Evolutionary conservation across 2,113 vertebrate genomes (phyloP).

Genomic region (Ailuropoda melanoleuca): DNA sequence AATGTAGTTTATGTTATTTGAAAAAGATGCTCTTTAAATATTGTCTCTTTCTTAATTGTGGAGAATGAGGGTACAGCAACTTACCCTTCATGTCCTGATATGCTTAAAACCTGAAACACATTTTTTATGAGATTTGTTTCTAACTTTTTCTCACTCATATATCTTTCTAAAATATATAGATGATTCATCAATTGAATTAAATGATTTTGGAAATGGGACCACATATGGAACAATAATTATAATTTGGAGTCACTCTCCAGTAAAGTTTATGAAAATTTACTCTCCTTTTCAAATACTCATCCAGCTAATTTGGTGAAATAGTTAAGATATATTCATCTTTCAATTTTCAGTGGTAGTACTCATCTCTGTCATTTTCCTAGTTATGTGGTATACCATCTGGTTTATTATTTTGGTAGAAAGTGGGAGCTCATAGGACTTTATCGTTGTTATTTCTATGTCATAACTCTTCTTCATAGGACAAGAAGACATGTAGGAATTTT

Average conservation of each 20-base stretch:
- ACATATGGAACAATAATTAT: conserved; percentile 4
- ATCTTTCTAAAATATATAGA: neutral
- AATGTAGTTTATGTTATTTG: neutral
- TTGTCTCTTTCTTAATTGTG: neutral
- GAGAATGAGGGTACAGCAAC: neutral
- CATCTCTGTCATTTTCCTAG: neutral
- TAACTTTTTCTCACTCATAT: neutral
- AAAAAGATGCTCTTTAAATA: neutral
- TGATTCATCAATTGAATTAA: conserved; percentile 17
- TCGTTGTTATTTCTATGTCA: neutral
- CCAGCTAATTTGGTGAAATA: neutral
- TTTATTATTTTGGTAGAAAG: neutral
- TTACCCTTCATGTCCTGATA: neutral
- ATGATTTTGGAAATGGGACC: neutral
- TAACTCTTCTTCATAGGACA: neutral
- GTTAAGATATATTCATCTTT: conserved; percentile 38
- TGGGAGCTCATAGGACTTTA: neutral
- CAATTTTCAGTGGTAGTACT: neutral
- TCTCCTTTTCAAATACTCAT: neutral
- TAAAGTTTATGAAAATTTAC: neutral
- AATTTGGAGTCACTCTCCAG: conserved; percentile 18
- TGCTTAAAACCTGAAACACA: neutral
- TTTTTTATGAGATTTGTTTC: neutral
- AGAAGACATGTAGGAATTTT: neutral
- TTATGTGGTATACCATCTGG: neutral